Base-by-base conservation (phyloP, 1,140 invertebrate genomes). In the Mesaphorura yosii region DNA sequence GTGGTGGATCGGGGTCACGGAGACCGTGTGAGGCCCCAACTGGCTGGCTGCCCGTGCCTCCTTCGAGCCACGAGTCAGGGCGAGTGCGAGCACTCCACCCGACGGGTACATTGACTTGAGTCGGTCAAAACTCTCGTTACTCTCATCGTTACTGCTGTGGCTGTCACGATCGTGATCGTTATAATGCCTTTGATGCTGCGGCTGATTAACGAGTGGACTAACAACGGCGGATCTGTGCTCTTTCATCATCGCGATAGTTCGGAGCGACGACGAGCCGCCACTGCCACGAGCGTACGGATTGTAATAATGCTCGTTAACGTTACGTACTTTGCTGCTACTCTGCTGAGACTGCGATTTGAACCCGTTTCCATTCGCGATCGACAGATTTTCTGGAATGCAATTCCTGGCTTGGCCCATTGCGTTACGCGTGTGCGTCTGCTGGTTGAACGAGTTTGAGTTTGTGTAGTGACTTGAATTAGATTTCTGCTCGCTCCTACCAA, bases 31-130 rank as follows among this genome's bases (percentile, higher is more conserved):
- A 12, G 44, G 44, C 5, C 15, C 6, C 28, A 15, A 25, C 7
- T 22, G 23, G 7, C 29, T 42, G 47, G 48, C 44, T 10, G 42
- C 49, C 10, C 45, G 47, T 23, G 58, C 56, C 22, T 55, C 59
- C 44, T 62, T 62, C 1, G 60, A 62, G 4, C 60, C 60, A 29
- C 57, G 51, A 15, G 60, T 59, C 25, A 62, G 51, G 12, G 60
- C 60, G 17, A 62, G 38, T 15, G 60, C 60, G 15, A 62, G 38
- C n/a, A 62, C 60, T 41, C 60, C 57, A 27, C 60, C 54, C 3
- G 60, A 57, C 37, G 29, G 34, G 31, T 52, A 51, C n/a, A n/a
- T n/a, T n/a, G n/a, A n/a, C n/a, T n/a, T n/a, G n/a, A 25, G 26
- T 31, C 52, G n/a, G 10, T 45, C 14, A 3, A 41, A 40, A 22